Evolutionary conservation across 2,888 invertebrate species (phyloP).

Genomic region (Drosophila mimetica): DNA sequence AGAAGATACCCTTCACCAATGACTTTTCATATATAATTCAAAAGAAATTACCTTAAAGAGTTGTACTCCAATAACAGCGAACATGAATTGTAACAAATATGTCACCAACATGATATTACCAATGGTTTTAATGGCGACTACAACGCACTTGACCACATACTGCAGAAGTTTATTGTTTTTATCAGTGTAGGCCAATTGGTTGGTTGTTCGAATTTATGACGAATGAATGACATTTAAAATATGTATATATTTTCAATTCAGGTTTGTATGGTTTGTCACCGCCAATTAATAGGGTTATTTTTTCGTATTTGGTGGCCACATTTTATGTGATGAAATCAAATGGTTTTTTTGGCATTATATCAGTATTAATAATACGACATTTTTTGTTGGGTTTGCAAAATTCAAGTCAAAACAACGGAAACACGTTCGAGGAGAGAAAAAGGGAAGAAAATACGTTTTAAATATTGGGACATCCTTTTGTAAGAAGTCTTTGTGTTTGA

Average conservation of each 20-base stretch:
- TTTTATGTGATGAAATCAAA: conserved; percentile 60
- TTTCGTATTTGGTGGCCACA: conserved; percentile 50
- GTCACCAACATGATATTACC: conserved; percentile 99
- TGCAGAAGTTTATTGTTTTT: conserved; percentile 82
- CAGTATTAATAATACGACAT: conserved; percentile 13
- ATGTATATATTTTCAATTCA: conserved; percentile 19
- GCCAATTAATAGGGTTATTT: conserved; percentile 56
- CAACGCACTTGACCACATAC: conserved; percentile 99
- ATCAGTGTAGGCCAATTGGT: conserved; percentile 52
- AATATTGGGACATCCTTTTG: conserved; percentile 50
- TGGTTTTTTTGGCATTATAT: conserved; percentile 45
- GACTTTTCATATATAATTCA: conserved; percentile 64
- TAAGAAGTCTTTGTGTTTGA: conserved; percentile 21
- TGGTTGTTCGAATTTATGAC: conserved; percentile 31
- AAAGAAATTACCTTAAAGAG: conserved; percentile 91
- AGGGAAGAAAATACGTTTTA: conserved; percentile 66
- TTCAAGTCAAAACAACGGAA: conserved; percentile 54
- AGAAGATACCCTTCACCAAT: conserved; percentile 64
- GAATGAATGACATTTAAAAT: conserved; percentile 29
- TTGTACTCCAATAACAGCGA: conserved; percentile 99
- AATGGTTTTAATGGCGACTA: conserved; percentile 99
- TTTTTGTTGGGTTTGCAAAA: conserved; percentile 52
- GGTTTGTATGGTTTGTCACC: conserved; percentile 50
- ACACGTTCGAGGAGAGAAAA: conserved; percentile 62
- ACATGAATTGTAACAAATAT: conserved; percentile 99